phyloP scores from a whole-genome alignment of 2,113 vertebrate species.

The Hystrix cristata region DNA sequence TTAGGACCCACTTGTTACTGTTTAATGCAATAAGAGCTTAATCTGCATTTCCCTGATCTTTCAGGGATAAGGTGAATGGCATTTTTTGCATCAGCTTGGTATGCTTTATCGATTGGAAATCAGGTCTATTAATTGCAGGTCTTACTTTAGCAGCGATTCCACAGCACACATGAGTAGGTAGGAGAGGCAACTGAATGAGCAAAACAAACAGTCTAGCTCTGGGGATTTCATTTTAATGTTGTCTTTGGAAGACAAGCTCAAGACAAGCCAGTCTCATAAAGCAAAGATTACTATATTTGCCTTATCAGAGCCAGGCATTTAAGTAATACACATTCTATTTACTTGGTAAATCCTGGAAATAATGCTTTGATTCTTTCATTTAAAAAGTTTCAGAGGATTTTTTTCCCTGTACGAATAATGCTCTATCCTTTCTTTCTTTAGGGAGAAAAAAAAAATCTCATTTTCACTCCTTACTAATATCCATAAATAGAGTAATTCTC shows the following conservation, averaged over 20 bases:
- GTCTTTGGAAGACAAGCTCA: conserved; percentile 44
- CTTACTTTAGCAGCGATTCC: background rate
- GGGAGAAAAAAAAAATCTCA: conserved; percentile 7
- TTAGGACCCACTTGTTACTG: background rate
- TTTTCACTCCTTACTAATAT: conserved; percentile 13
- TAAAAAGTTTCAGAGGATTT: conserved; percentile 40
- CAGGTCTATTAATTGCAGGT: background rate
- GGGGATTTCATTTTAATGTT: conserved; percentile 5
- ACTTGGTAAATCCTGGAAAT: conserved; percentile 55
- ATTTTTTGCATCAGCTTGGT: conserved; percentile 5
- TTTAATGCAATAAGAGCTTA: background rate
- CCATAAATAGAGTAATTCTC: conserved; percentile 4
- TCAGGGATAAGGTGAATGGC: background rate
- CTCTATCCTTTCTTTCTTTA: background rate
- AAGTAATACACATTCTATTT: conserved; percentile 39
- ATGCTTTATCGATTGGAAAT: background rate
- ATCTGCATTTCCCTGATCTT: background rate
- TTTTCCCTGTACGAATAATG: conserved; percentile 13
- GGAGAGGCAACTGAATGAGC: background rate
- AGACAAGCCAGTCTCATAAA: conserved; percentile 22
- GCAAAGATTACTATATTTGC: conserved; percentile 50
- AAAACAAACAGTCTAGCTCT: background rate
- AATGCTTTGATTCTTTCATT: conserved; percentile 63
- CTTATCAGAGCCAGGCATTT: conserved; percentile 33
- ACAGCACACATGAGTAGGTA: background rate